Evolutionary conservation across 2,888 invertebrate species (phyloP), one percentile per base, ranked within the genome.

Genomic region (Apamea anceps): DNA sequence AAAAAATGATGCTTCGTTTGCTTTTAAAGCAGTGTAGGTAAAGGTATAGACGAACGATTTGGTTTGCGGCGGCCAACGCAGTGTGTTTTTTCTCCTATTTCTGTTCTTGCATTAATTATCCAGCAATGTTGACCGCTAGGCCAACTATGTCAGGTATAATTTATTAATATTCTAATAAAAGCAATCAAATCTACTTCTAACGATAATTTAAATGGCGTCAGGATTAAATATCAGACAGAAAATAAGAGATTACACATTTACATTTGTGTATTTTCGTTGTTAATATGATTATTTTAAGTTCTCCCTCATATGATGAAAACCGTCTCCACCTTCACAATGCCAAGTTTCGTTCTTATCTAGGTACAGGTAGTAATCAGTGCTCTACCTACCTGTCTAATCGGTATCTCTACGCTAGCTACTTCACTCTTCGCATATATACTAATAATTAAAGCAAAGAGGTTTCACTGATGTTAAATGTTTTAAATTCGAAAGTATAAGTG

Each of bases 171-270:
- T 73, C 12, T 21, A 67, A 60, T 57, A 37, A 54, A 54, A 80
- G 10, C n/a, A 67, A 67, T 10, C 15, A 15, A 21, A 51, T 28
- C n/a, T 28, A 42, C 8, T 63, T 25, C 25, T 37, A 25, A 15
- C 13, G 28, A 66, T 72, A 28, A 51, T 45, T 67, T 45, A 54
- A 81, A 54, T 32, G 66, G 60, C 66, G 51, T 25, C 51, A 42
- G 15, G 18, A 72, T 18, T 28, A n/a, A 42, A 15, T 28, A 32
- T 60, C 32, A 74, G 66, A 81, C 60, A 67, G n/a, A 28, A 81
- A 67, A 67, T 74, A 80, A 68, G 60, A 28, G 25, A 57, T 18
- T 21, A 12, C 0, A 7, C 21, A 21, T 18, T 48, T 10, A 3
- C 21, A 18, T 60, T 65, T 63, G 1, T 63, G 45, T 21, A 10